phyloP scores from a whole-genome alignment of 2,113 vertebrate species.

The Phyllopteryx taeniolatus region DNA sequence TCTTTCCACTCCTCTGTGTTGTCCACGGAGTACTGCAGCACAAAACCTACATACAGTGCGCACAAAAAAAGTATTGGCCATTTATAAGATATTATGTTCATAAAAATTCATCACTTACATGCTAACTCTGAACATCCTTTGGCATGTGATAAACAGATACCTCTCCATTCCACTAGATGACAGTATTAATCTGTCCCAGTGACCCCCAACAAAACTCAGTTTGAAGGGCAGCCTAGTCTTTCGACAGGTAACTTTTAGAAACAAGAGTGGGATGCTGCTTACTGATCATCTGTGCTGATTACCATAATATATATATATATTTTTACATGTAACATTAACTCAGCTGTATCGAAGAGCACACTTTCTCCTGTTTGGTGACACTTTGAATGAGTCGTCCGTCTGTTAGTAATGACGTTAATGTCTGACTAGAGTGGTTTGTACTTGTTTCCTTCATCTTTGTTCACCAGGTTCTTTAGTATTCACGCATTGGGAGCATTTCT shows the following conservation, averaged over 20 bases:
- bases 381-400: slow-evolving; percentile 1
- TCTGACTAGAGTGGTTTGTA: slow-evolving; percentile 30
- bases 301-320: slow-evolving; percentile 22
- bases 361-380: slow-evolving; percentile 36
- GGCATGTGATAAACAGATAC: neutral
- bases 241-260: slow-evolving; percentile 59
- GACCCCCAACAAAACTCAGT: neutral
- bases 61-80: neutral
- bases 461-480: slow-evolving; percentile 14
- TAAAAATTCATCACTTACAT: neutral
- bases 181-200: slow-evolving; percentile 17
- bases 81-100: too few relatives aligned
- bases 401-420: neutral
- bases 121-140: neutral
- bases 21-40: slow-evolving; percentile 96
- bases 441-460: slow-evolving; percentile 16
- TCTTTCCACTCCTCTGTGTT: slow-evolving; percentile 98
- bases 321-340: slow-evolving; percentile 32
- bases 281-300: slow-evolving; percentile 73
- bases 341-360: slow-evolving; percentile 49
- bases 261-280: slow-evolving; percentile 63
- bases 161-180: slow-evolving; percentile 53
- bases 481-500: too few relatives aligned
- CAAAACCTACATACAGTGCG: slow-evolving; percentile 79
- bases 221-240: slow-evolving; percentile 32